Evolutionary conservation across 2,888 invertebrate genomes (phyloP).

Genomic region (Drosophila recens): DNA sequence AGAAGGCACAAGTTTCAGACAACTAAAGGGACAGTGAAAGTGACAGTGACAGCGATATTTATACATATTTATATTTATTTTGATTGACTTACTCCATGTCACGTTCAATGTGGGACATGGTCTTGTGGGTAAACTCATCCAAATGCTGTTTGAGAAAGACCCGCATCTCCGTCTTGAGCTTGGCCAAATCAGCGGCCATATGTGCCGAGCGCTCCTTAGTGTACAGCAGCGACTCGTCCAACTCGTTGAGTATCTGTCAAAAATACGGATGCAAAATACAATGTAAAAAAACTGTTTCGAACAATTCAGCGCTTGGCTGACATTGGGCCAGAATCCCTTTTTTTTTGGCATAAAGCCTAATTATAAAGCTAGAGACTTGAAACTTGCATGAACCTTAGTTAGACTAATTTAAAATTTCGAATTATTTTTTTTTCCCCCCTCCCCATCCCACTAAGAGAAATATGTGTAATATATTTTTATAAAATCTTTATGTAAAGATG

Average conservation of each 20-base stretch:
- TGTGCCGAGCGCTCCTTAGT: constrained; percentile 63
- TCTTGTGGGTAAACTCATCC: constrained; percentile 85
- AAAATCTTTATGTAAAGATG: too few relatives aligned
- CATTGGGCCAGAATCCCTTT: too few relatives aligned
- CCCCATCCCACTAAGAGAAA: too few relatives aligned
- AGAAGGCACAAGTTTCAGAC: not conserved
- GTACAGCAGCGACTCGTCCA: constrained; percentile 80
- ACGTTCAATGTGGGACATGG: constrained; percentile 84
- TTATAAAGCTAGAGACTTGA: too few relatives aligned
- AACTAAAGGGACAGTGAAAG: not conserved
- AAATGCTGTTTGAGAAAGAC: constrained; percentile 81
- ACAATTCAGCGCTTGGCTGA: too few relatives aligned
- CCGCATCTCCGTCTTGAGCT: constrained; percentile 83
- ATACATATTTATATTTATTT: too few relatives aligned
- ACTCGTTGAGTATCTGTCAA: constrained; percentile 82
- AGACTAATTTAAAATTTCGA: too few relatives aligned
- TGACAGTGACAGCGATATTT: too few relatives aligned
- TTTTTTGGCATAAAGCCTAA: too few relatives aligned
- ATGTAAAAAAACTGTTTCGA: not conserved
- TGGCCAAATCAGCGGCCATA: constrained; percentile 76
- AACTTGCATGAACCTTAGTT: too few relatives aligned
- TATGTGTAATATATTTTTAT: too few relatives aligned
- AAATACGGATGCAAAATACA: not conserved
- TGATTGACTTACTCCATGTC: constrained; percentile 84
- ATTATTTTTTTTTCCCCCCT: too few relatives aligned